Percentiles rank a stretch among this genome's conserved stretches.
phyloP scores from a whole-genome alignment of 2,888 invertebrate genomes.

The Linnaemya tessellans region DNA sequence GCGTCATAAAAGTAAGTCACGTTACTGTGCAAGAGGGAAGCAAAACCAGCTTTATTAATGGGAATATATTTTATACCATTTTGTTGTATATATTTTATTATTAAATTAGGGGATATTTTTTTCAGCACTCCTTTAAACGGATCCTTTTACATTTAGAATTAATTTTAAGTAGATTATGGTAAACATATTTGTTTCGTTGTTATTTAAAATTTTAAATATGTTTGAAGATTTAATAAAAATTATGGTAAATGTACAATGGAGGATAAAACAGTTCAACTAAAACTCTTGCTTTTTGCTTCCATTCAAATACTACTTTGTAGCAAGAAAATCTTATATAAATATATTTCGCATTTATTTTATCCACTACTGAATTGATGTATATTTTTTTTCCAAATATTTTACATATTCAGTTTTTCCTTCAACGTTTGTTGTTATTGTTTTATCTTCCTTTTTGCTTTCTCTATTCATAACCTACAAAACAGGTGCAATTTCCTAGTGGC shows the following conservation, averaged over 20 bases:
- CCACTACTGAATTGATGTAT: background rate
- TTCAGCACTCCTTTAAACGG: too few species aligned
- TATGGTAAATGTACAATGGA: too few species aligned
- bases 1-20: background rate
- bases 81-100: background rate
- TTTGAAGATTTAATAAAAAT: too few species aligned
- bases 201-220: too few species aligned
- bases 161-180: too few species aligned
- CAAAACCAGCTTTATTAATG: background rate
- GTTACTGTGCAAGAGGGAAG: background rate
- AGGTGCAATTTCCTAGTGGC: constrained; percentile 72
- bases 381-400: background rate
- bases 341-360: background rate
- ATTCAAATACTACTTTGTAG: too few species aligned
- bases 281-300: too few species aligned
- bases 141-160: too few species aligned
- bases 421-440: constrained; percentile 50
- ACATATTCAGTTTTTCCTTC: constrained; percentile 17
- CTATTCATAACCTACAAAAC: constrained; percentile 60
- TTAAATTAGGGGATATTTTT: background rate
- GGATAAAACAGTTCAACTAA: too few species aligned
- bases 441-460: constrained; percentile 9
- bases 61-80: background rate
- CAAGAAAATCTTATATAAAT: too few species aligned
- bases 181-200: too few species aligned